Base-by-base conservation (phyloP, 2,113 vertebrate genomes). In the Microcebus lehilahytsara region DNA sequence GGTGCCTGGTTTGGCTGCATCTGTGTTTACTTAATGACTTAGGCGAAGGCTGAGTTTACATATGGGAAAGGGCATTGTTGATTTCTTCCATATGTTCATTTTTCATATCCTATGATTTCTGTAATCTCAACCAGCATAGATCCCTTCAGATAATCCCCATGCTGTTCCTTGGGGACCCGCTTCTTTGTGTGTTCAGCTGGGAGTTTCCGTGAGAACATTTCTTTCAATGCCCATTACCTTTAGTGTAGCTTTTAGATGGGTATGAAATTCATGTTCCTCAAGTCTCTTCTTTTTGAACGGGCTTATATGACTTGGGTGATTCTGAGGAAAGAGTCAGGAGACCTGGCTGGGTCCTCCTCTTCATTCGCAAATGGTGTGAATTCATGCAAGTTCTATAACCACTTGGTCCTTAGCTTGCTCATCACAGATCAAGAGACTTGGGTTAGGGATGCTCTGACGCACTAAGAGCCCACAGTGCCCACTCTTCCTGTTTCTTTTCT, bases 51-150 rank as follows among this genome's bases (percentile, higher is more conserved):
- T 97, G 95, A 98, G 98, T 98, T 98, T 98, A 98, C 98, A 98
- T 98, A 98, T 96, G 97, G 97, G 98, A 97, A 89, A 91, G 7
- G 92, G 96, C 98, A 98, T 97, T 97, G 94, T 96, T 98, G 98
- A 99, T 99, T 98, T 97, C 96, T 99, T 99, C 99, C 99, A 98
- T 98, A 98, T 99, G 99, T 98, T 98, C 98, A 66, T 98, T 98
- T 98, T 1, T 84, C 98, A 96, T 96, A 98, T 98, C 98, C 98
- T 98, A 98, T 98, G 98, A 98, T 98, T 98, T 98, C 97, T 98
- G 27, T 98, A 98, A 98, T 98, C 98, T 66, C 12, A 96, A 96
- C 97, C 97, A 98, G 88, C 71, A 71, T n/a, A 90, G 69, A 96
- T 95, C 95, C 97, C 97, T 98, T 97, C 58, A 75, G 91, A 98